phyloP scores from a whole-genome alignment of 1,140 invertebrate genomes.

The Marisa cornuarietis region DNA sequence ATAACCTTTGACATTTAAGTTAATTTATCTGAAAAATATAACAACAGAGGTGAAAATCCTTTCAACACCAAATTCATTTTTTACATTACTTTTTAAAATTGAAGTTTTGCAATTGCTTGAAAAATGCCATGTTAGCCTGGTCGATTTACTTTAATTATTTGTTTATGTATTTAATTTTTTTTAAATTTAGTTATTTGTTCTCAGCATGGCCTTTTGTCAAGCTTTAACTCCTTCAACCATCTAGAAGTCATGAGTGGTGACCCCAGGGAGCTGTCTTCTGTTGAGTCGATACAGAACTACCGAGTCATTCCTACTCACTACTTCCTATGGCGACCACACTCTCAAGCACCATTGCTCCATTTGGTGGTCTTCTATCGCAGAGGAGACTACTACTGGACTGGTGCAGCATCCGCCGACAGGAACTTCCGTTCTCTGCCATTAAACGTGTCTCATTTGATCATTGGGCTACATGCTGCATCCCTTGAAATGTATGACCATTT shows the following conservation, averaged over 20 bases:
- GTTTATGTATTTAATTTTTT: background rate
- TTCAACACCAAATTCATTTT: no score
- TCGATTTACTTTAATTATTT: no score
- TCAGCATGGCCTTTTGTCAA: conserved; percentile 1
- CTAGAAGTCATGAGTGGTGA: conserved; percentile 13
- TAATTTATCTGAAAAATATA: no score
- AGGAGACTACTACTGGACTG: conserved; percentile 44
- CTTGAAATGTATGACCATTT: conserved; percentile 41
- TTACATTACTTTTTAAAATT: no score
- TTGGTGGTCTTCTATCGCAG: conserved; percentile 52
- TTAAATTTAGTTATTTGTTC: background rate
- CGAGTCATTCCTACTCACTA: conserved; percentile 33
- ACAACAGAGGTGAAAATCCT: no score
- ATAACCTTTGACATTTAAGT: no score
- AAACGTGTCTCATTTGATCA: conserved; percentile 18
- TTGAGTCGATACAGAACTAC: conserved; percentile 7
- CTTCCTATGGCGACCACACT: conserved; percentile 29
- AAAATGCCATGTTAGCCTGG: no score
- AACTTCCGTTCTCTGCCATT: conserved; percentile 13
- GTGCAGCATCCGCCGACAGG: conserved; percentile 16
- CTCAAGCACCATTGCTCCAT: conserved; percentile 44
- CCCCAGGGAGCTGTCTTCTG: conserved; percentile 18
- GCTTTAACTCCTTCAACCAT: background rate
- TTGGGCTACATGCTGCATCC: conserved; percentile 39
- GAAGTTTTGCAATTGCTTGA: no score